A percentile compares a stretch with the other conserved stretches of the same genome.
Evolutionary conservation across 2,888 invertebrate genomes (phyloP).

Genomic region (Chalcis sispes): DNA sequence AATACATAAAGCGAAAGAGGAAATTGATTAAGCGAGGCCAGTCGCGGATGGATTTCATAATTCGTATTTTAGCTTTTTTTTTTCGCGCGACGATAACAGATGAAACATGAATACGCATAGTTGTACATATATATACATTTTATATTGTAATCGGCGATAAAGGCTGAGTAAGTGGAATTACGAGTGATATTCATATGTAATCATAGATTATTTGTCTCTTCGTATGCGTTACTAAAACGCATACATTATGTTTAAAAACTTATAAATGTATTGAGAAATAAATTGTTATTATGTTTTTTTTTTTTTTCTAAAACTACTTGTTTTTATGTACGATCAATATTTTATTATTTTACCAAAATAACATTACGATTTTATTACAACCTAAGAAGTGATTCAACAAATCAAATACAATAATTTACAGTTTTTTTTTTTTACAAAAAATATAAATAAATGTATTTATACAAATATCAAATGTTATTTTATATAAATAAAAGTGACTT

Average conservation of each 20-base stretch:
- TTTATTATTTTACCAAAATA: no score
- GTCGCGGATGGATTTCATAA: constrained; percentile 41
- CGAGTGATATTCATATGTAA: constrained; percentile 53
- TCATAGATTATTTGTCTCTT: constrained; percentile 35
- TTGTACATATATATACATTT: constrained; percentile 43
- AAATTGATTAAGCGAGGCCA: constrained; percentile 32
- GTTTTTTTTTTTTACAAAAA: no score
- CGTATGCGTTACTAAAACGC: constrained; percentile 13
- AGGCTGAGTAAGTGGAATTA: constrained; percentile 37
- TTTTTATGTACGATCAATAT: no score
- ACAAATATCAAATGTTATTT: no score
- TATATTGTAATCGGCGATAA: constrained; percentile 38
- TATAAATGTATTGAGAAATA: constrained; percentile 60
- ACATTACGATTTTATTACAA: no score
- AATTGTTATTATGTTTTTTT: constrained; percentile 64
- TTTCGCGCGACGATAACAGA: constrained; percentile 16
- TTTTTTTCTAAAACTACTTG: no score
- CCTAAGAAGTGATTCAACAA: no score
- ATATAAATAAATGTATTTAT: no score
- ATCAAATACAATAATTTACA: no score
- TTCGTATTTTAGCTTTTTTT: background rate
- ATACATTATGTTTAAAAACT: constrained; percentile 51
- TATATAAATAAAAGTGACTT: no score
- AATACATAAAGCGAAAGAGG: background rate
- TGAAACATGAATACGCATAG: constrained; percentile 31